A percentile compares a stretch with the other conserved stretches of the same genome.
Evolutionary conservation across 2,797 vertebrate genomes (phyloP).

Genomic region (Myotis vivesi): DNA sequence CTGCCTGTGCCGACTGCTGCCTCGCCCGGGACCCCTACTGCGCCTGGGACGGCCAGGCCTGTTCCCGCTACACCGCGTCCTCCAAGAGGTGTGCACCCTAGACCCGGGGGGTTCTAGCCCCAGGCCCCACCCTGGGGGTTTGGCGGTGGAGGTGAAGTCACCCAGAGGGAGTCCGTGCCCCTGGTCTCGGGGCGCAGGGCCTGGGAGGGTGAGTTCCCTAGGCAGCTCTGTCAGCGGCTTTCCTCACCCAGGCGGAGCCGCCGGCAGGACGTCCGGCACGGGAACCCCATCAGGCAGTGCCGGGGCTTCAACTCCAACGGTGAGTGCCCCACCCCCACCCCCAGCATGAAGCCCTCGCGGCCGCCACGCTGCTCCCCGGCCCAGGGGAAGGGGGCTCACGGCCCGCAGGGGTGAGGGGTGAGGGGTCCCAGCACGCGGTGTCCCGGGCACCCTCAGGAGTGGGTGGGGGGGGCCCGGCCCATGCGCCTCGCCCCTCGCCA

Average conservation of each 20-base stretch:
- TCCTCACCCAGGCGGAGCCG: constrained; percentile 90
- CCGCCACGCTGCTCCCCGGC: neutral
- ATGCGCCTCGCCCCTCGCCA: neutral
- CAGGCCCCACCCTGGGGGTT: neutral
- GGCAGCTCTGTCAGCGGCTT: neutral
- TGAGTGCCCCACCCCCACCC: constrained; percentile 72
- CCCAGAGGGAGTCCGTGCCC: neutral
- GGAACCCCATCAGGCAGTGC: constrained; percentile 98
- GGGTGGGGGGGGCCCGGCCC: too few species aligned
- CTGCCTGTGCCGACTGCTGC: constrained; percentile 97
- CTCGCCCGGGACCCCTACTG: constrained; percentile 98
- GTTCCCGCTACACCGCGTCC: constrained; percentile 96
- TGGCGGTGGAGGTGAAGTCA: neutral
- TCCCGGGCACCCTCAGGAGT: neutral
- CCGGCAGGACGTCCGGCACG: constrained; percentile 95
- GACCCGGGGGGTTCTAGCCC: neutral
- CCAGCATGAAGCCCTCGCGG: rapidly evolving
- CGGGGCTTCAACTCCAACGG: constrained; percentile 97
- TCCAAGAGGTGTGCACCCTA: constrained; percentile 91
- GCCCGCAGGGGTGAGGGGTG: neutral
- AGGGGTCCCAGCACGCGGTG: neutral
- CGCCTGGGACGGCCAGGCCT: constrained; percentile 98
- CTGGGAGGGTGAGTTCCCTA: neutral
- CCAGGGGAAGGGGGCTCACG: neutral
- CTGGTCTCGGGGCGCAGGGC: neutral